Evolutionary conservation across 2,888 invertebrate species (phyloP).

Genomic region (Lepas anatifera): DNA sequence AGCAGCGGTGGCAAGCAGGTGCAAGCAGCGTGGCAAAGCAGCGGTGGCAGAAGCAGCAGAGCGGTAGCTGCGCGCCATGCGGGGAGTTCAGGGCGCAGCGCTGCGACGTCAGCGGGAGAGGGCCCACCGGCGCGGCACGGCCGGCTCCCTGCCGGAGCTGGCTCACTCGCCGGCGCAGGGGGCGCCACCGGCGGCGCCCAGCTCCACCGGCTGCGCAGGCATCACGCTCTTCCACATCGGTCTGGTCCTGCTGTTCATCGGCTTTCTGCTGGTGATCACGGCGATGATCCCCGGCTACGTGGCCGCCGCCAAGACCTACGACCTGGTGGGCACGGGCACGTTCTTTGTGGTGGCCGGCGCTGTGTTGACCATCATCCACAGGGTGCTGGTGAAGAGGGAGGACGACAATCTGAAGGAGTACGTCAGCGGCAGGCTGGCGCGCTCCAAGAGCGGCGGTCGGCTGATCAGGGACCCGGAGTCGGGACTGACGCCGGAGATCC

Average conservation of each 20-base stretch:
- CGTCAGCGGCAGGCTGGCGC: slow-evolving; percentile 22
- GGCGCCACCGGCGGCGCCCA: neutral
- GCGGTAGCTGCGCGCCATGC: no score
- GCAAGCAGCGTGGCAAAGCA: no score
- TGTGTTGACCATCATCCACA: slow-evolving; percentile 22
- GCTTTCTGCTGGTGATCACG: slow-evolving; percentile 24
- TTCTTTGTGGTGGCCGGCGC: slow-evolving; percentile 24
- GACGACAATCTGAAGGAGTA: slow-evolving; percentile 24
- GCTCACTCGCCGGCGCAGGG: slow-evolving; percentile 15
- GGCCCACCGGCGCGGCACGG: slow-evolving; percentile 19
- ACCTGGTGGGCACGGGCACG: slow-evolving; percentile 23
- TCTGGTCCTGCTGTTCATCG: slow-evolving; percentile 23
- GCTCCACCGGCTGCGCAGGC: slow-evolving; percentile 17
- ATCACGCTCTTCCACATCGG: slow-evolving; percentile 25
- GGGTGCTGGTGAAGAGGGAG: slow-evolving; percentile 23
- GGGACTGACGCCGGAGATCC: slow-evolving; percentile 20
- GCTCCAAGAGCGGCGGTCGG: slow-evolving; percentile 23
- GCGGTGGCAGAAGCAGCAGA: no score
- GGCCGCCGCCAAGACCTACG: slow-evolving; percentile 16
- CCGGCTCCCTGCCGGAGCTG: slow-evolving; percentile 11
- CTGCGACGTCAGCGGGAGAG: slow-evolving; percentile 23
- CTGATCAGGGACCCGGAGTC: slow-evolving; percentile 22
- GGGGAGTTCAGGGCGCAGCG: slow-evolving; percentile 24
- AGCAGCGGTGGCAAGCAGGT: no score
- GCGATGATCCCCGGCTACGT: slow-evolving; percentile 23